Percentiles rank a stretch among this genome's conserved stretches.
Conservation (phyloP, 2,113 vertebrate species). For the Galemys pyrenaicus region DNA sequence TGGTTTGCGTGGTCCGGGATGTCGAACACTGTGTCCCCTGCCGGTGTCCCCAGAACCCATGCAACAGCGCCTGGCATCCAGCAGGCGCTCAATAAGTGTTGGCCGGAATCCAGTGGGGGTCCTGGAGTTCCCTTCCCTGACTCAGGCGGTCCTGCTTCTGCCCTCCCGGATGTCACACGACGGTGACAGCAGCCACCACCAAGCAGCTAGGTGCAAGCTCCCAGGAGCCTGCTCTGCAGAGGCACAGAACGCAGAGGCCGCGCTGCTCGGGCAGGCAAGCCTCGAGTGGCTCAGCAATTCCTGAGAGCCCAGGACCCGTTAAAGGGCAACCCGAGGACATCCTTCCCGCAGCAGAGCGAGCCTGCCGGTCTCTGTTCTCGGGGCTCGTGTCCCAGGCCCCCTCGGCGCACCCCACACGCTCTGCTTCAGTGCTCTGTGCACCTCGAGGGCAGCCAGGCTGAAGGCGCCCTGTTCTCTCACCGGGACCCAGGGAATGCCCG, state of each 20-base stretch:
- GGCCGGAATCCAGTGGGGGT: not conserved
- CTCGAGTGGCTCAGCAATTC: not conserved
- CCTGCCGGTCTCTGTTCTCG: not conserved
- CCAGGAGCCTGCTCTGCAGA: not conserved
- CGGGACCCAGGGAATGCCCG: not conserved
- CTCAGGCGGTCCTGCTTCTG: not conserved
- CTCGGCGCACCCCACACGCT: not conserved
- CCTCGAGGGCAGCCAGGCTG: not conserved
- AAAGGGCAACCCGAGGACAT: too few relatives aligned
- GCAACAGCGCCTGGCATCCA: not conserved
- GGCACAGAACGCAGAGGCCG: not conserved
- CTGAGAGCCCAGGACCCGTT: not conserved
- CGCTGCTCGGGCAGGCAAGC: not conserved
- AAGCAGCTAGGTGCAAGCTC: too few relatives aligned
- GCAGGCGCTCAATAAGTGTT: not conserved
- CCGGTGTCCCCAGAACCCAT: not conserved
- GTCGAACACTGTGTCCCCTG: not conserved
- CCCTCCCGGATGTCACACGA: not conserved
- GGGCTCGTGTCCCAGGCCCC: not conserved
- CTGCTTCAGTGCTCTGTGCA: not conserved
- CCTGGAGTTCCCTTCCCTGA: not conserved
- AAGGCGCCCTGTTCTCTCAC: not conserved
- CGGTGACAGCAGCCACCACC: not conserved
- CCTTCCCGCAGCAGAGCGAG: too few relatives aligned
- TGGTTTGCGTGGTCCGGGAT: not conserved